Percentiles rank a stretch among this genome's conserved stretches.
These are phyloP conservation scores for Sorex araneus DNA, from an alignment of 2,113 vertebrate genomes.

Conservation along the genomic window DNA sequence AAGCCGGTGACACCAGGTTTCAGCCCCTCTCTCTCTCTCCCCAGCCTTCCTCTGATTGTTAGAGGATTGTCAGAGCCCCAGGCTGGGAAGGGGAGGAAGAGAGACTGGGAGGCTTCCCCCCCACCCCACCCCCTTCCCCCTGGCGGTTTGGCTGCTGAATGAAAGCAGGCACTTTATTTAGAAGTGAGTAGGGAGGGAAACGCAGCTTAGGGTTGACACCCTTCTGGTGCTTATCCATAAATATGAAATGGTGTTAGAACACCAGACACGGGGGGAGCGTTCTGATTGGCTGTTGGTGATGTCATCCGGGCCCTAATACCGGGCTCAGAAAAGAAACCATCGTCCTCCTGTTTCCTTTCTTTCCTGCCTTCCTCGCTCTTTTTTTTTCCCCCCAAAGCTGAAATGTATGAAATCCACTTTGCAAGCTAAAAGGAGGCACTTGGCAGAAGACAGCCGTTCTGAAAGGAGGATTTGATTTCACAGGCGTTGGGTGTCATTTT, in stretches of 20 bases:
- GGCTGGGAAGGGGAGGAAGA: slow-evolving; percentile 82
- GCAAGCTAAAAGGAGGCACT: slow-evolving; percentile 63
- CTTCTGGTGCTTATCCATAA: slow-evolving; percentile 87
- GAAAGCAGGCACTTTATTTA: slow-evolving; percentile 88
- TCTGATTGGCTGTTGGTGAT: slow-evolving; percentile 87
- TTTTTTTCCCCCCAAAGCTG: slow-evolving; percentile 60
- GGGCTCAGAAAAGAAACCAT: slow-evolving; percentile 82
- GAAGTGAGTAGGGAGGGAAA: slow-evolving; percentile 85
- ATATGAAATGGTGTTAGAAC: slow-evolving; percentile 86
- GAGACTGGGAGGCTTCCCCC: slow-evolving; percentile 16
- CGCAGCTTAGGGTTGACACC: slow-evolving; percentile 84
- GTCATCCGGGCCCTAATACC: slow-evolving; percentile 87
- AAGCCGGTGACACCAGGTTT: slow-evolving; percentile 65
- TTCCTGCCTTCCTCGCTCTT: slow-evolving; percentile 44
- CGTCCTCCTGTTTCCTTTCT: slow-evolving; percentile 77
- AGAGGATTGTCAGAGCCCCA: slow-evolving; percentile 82
- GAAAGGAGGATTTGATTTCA: slow-evolving; percentile 41
- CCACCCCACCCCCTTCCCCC: slow-evolving; percentile 2
- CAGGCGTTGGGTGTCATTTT: not conserved
- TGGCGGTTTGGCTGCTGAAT: slow-evolving; percentile 82
- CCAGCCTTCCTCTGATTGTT: slow-evolving; percentile 87
- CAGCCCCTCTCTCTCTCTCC: slow-evolving; percentile 78
- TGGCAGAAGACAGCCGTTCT: slow-evolving; percentile 49
- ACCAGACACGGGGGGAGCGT: slow-evolving; percentile 77
- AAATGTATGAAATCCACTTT: slow-evolving; percentile 77